Base-by-base conservation (phyloP, 2,113 vertebrate species). In the Gasterosteus nipponicus region DNA sequence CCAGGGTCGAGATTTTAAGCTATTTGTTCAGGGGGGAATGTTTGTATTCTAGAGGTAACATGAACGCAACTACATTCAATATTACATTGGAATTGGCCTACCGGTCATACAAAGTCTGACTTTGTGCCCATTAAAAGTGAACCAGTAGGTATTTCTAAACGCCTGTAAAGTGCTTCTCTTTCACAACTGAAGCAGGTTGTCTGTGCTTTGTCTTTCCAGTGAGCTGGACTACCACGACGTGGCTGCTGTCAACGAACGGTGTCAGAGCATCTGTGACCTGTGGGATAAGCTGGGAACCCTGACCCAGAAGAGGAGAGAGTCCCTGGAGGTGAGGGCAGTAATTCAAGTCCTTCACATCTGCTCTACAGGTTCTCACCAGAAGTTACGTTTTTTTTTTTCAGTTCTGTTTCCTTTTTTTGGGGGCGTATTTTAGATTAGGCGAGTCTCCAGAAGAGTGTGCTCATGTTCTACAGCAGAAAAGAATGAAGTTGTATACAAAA, bases 201-300 rank as follows among this genome's bases (percentile, higher is more conserved):
- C 14, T 0, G 0, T 44, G 15, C 19, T 60, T 61, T 66, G 2
- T 31, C 57, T 69, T 62, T 54, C 14, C 73, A 95, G 95, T 91
- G 98, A 99, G 82, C 90, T 99, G 92, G 97, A 99, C 80, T 99
- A 97, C 83, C 93, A 98, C 0, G 96, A 97, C n/a, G 96, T 97
- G 59, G 97, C 95, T 83, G 95, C 95, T 81, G 92, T 99, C 74
- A 99, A 99, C 85, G 95, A 96, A 46, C 95, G 97, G 58, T 99
- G 97, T 89, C 98, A 99, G 93, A 97, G 95, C 80, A 99, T 99
- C 84, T 99, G 98, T 85, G 98, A 99, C 91, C 94, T 98, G 89
- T 99, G 97, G 98, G 98, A 99, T 91, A 94, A 95, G 71, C 78
- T 99, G 90, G 98, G 98, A 77, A 99, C 97, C 1, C 94, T 98